These are phyloP conservation scores for Gymnocephalus cernua DNA, from an alignment of 2,113 vertebrate genomes.

Conservation along the genomic window DNA sequence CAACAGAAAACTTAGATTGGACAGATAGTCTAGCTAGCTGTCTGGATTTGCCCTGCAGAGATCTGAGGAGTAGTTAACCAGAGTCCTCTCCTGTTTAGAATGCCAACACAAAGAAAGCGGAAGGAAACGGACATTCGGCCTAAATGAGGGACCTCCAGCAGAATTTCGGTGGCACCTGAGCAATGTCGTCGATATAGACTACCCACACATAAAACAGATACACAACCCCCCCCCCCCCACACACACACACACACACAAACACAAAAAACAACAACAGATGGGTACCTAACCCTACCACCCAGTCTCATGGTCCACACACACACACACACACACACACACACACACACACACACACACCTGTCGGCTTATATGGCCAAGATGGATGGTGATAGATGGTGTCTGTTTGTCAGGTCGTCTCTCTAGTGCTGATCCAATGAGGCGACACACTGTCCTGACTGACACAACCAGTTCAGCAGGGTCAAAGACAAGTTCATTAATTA, in stretches of 20 bases:
- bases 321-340: not conserved
- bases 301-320: not conserved
- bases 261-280: conserved; percentile 7
- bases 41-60: too few species aligned
- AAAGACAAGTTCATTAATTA: conserved; percentile 50
- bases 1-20: too few species aligned
- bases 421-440: conserved; percentile 51
- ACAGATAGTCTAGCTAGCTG: too few species aligned
- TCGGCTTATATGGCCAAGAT: conserved; percentile 29
- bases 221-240: too few species aligned
- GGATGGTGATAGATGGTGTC: conserved; percentile 45
- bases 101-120: too few species aligned
- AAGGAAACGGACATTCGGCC: too few species aligned
- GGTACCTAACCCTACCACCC: not conserved
- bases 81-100: too few species aligned
- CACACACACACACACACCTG: conserved; percentile 33
- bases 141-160: too few species aligned
- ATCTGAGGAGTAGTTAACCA: too few species aligned
- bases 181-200: too few species aligned
- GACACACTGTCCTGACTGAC: conserved; percentile 44
- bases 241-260: not conserved
- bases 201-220: too few species aligned
- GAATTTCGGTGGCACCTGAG: too few species aligned
- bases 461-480: conserved; percentile 51
- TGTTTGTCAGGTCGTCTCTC: conserved; percentile 39